Conservation (phyloP, 2,797 vertebrate species). For the Halcyon leucocephala region DNA sequence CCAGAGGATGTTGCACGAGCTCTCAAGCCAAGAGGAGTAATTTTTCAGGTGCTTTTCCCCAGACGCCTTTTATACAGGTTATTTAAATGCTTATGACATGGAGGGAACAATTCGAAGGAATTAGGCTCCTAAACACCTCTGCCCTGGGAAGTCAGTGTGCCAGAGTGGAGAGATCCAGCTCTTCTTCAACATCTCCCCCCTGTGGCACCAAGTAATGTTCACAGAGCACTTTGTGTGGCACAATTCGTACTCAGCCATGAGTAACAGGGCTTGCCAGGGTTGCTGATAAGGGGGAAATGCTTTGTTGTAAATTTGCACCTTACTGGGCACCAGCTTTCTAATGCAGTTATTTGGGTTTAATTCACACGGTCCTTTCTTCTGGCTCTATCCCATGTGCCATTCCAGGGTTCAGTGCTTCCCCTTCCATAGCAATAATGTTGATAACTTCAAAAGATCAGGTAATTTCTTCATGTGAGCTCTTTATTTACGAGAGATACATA, state of each 20-base stretch:
- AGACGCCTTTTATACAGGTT: background rate
- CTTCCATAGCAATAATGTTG: background rate
- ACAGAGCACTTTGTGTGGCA: background rate
- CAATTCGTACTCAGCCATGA: rapidly evolving
- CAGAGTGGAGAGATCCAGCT: background rate
- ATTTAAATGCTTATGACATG: background rate
- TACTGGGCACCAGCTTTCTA: background rate
- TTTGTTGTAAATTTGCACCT: background rate
- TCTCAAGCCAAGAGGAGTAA: background rate
- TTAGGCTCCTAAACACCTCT: background rate
- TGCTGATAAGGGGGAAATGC: background rate
- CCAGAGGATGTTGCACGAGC: rapidly evolving
- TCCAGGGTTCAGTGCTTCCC: background rate
- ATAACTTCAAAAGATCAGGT: background rate
- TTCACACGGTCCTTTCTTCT: background rate
- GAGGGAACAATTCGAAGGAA: background rate
- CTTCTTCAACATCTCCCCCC: conserved; percentile 69
- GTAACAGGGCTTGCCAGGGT: background rate
- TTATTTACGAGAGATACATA: background rate
- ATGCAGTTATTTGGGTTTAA: rapidly evolving
- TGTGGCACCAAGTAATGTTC: conserved; percentile 32
- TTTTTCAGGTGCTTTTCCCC: background rate
- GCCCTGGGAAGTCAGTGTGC: background rate
- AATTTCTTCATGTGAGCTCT: background rate
- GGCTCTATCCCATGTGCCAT: rapidly evolving